phyloP scores from a whole-genome alignment of 2,888 invertebrate genomes.

The Phania funesta region DNA sequence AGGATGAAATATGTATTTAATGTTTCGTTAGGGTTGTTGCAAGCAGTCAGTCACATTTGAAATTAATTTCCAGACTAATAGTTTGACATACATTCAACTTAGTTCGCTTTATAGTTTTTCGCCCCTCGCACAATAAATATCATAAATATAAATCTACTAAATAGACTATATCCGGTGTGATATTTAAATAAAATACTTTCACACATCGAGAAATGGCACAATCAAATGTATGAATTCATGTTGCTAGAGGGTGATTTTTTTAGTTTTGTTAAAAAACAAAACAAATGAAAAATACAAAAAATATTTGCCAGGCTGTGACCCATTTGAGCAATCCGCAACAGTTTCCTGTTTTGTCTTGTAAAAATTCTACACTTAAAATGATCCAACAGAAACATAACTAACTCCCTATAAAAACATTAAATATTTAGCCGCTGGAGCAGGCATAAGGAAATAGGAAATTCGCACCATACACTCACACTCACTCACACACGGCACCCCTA shows the following conservation, averaged over 20 bases:
- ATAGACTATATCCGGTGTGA: constrained; percentile 64
- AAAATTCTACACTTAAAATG: no score
- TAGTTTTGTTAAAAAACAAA: no score
- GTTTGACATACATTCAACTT: background rate
- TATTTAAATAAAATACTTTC: constrained; percentile 17
- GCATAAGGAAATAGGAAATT: no score
- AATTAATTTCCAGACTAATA: background rate
- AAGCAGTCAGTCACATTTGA: background rate
- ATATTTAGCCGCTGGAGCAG: no score
- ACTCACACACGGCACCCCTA: no score
- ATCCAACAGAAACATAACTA: no score
- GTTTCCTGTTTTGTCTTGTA: no score
- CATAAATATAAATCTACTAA: constrained; percentile 52
- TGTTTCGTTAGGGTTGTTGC: background rate
- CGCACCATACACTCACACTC: no score
- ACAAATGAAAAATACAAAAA: no score
- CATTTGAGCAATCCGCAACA: no score
- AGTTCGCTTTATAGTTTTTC: background rate
- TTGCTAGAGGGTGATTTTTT: background rate
- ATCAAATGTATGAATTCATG: background rate
- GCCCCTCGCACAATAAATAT: background rate
- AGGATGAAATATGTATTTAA: background rate
- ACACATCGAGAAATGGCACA: background rate
- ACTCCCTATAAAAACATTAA: no score
- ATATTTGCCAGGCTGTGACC: no score